phyloP scores from a whole-genome alignment of 2,797 vertebrate genomes.

The Semaprochilodus insignis region DNA sequence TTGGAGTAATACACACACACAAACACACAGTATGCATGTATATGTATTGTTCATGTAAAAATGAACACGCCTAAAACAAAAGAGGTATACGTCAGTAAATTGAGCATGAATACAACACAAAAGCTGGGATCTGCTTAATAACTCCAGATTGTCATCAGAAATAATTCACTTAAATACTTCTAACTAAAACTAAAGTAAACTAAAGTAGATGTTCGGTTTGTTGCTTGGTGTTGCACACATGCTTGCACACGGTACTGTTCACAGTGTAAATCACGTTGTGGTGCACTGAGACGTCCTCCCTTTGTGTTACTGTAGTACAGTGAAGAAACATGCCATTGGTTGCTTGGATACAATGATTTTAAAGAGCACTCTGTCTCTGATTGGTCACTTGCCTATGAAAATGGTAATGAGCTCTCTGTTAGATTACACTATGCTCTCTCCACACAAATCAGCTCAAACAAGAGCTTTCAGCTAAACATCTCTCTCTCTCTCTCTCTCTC shows the following conservation, averaged over 20 bases:
- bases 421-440: constrained; percentile 8
- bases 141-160: background rate
- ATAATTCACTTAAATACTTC: background rate
- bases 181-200: background rate
- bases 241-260: background rate
- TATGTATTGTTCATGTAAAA: no score
- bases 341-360: constrained; percentile 31
- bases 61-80: no score
- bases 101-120: background rate
- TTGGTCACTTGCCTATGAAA: constrained; percentile 30
- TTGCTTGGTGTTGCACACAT: background rate
- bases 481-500: background rate
- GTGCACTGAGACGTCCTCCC: background rate
- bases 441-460: constrained; percentile 11
- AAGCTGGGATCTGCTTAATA: background rate
- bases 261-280: background rate
- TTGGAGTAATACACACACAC: no score
- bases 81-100: no score
- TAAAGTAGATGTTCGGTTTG: background rate
- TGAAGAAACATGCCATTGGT: constrained; percentile 24
- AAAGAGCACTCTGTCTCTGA: constrained; percentile 3
- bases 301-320: constrained; percentile 8
- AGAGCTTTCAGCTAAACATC: background rate
- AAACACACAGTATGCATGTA: no score
- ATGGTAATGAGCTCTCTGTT: constrained; percentile 25